Percentiles rank a stretch among this genome's conserved stretches.
These are phyloP conservation scores for Biston stratarius DNA, from an alignment of 2,888 invertebrate species.

Conservation along the genomic window DNA sequence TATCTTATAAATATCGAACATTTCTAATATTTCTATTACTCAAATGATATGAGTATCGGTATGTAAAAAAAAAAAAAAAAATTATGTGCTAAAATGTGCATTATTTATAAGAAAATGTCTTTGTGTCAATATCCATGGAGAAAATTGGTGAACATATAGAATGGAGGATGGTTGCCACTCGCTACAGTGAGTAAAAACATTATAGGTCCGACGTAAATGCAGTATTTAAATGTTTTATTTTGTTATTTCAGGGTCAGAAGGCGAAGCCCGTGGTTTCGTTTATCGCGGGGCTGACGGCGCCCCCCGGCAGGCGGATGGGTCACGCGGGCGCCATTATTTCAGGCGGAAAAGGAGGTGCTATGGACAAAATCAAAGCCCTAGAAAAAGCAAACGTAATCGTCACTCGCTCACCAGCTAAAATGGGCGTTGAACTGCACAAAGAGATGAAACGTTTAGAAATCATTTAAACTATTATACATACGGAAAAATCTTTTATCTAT, in stretches of 20 bases:
- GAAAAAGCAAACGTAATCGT: constrained; percentile 97
- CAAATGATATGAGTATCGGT: no score
- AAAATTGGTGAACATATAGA: no score
- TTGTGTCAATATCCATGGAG: no score
- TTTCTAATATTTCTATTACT: no score
- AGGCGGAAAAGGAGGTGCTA: constrained; percentile 99
- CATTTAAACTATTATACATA: constrained; percentile 68
- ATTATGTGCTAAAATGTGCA: no score
- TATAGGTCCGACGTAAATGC: no score
- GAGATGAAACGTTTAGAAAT: constrained; percentile 94
- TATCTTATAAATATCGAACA: no score
- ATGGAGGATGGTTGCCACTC: no score
- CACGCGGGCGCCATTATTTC: constrained; percentile 99
- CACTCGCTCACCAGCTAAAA: constrained; percentile 97
- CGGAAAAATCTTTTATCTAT: constrained; percentile 54
- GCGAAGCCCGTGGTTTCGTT: constrained; percentile 99
- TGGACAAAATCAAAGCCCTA: constrained; percentile 98
- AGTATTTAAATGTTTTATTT: background rate
- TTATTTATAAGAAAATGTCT: no score
- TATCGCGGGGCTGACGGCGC: constrained; percentile 99
- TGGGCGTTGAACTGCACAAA: constrained; percentile 95
- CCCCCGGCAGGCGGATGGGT: constrained; percentile 99
- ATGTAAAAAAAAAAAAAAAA: no score
- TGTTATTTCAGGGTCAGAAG: constrained; percentile 89
- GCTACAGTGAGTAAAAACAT: no score